These are phyloP conservation scores for Rhinoraja longicauda DNA, from an alignment of 2,797 vertebrate genomes.

Conservation along the genomic window DNA sequence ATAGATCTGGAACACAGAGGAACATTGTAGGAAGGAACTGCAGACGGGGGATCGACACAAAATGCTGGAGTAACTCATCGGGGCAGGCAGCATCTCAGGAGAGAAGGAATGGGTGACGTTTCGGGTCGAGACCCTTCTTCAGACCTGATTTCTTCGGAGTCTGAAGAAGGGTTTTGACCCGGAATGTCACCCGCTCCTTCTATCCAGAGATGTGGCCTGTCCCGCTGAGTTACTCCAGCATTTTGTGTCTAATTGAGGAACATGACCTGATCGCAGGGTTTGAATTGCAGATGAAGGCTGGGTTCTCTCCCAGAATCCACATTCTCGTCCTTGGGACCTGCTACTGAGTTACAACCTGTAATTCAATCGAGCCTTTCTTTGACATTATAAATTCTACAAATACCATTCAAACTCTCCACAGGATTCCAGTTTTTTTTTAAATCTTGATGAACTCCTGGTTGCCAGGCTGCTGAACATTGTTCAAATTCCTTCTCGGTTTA, in stretches of 20 bases:
- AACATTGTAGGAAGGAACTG: too few relatives aligned
- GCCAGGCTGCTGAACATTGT: background rate
- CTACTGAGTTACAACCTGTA: slow-evolving; percentile 2
- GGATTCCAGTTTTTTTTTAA: background rate
- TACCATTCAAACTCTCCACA: background rate
- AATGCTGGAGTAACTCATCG: too few relatives aligned
- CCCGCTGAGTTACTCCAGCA: too few relatives aligned
- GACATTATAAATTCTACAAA: slow-evolving; percentile 20
- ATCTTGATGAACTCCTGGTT: slow-evolving; percentile 17
- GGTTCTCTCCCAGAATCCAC: background rate
- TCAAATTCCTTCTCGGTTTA: background rate
- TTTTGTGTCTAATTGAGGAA: background rate
- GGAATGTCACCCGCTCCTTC: too few relatives aligned
- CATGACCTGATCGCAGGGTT: background rate
- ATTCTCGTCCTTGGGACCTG: background rate
- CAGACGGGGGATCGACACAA: too few relatives aligned
- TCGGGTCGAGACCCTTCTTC: too few relatives aligned
- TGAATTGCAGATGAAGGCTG: background rate
- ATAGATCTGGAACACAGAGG: background rate
- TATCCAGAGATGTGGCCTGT: too few relatives aligned
- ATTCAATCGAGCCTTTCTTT: background rate
- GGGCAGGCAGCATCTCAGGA: too few relatives aligned
- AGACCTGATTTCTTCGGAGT: too few relatives aligned
- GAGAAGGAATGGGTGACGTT: too few relatives aligned
- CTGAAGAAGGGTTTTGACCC: too few relatives aligned